A percentile compares a stretch with the other conserved stretches of the same genome.
phyloP scores from a whole-genome alignment of 2,888 invertebrate genomes.

The Pristionchus maxplancki region DNA sequence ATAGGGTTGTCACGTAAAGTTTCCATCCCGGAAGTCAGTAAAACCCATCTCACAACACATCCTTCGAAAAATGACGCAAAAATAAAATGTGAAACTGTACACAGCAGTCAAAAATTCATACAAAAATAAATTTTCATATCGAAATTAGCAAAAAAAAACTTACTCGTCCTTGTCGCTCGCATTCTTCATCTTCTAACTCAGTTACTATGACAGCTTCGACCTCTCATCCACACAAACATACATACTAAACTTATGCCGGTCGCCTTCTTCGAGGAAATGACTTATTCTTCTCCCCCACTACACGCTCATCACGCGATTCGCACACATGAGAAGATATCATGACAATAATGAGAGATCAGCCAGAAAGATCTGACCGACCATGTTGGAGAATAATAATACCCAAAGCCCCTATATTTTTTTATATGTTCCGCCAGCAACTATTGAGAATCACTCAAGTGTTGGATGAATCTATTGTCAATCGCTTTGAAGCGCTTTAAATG shows the following conservation, averaged over 20 bases:
- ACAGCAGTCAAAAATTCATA: not conserved
- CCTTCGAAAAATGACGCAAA: too few relatives aligned
- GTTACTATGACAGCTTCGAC: not conserved
- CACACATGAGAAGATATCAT: constrained; percentile 25
- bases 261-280: not conserved
- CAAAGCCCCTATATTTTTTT: too few relatives aligned
- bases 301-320: constrained; percentile 28
- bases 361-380: not conserved
- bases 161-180: not conserved
- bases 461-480: too few relatives aligned
- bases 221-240: not conserved
- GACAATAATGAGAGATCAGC: constrained; percentile 17
- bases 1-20: not conserved
- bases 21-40: not conserved
- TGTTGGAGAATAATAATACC: not conserved
- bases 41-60: too few relatives aligned
- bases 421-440: too few relatives aligned
- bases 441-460: too few relatives aligned
- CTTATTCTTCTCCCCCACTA: not conserved
- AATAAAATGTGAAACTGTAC: too few relatives aligned
- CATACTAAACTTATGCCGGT: not conserved
- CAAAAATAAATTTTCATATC: not conserved
- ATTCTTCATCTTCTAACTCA: not conserved
- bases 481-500: not conserved
- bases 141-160: too few relatives aligned